Conservation (phyloP, 2,888 invertebrate species). For the Eurytoma adleriae region DNA sequence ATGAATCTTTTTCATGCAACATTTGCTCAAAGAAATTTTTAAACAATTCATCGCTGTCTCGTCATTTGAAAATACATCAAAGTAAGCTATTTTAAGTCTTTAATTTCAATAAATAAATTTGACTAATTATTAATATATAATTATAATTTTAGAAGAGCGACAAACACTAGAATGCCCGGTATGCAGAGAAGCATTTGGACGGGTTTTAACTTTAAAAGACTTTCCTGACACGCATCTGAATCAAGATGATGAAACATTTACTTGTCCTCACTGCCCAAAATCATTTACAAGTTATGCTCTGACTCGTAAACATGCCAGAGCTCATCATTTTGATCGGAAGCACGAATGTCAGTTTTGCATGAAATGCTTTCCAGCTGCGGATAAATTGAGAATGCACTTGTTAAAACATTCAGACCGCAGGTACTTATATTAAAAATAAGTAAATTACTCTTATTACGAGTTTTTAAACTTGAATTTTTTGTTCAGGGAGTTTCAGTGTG, state of each 20-base stretch:
- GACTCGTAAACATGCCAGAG: conserved; percentile 85
- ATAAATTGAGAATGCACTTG: conserved; percentile 85
- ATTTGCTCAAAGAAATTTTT: conserved; percentile 83
- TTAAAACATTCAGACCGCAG: conserved; percentile 77
- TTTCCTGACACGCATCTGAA: conserved; percentile 82
- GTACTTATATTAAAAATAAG: conserved; percentile 62
- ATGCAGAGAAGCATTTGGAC: conserved; percentile 83
- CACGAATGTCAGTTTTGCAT: conserved; percentile 83
- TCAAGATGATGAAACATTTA: conserved; percentile 82
- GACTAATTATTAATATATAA: conserved; percentile 4
- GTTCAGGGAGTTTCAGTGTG: conserved; percentile 84
- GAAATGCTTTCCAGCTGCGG: conserved; percentile 83
- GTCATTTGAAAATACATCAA: conserved; percentile 84
- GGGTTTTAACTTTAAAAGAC: conserved; percentile 81
- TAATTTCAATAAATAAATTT: background rate
- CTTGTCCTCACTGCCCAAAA: conserved; percentile 82
- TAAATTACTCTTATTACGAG: background rate
- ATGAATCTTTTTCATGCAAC: conserved; percentile 83
- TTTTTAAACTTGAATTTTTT: conserved; percentile 21
- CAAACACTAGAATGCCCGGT: conserved; percentile 85
- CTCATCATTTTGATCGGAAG: conserved; percentile 84
- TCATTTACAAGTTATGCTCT: conserved; percentile 83
- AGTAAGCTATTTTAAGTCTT: conserved; percentile 69
- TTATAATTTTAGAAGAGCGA: conserved; percentile 75
- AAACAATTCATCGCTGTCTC: conserved; percentile 84